These are phyloP conservation scores for Drosophila testacea DNA, from an alignment of 2,888 invertebrate genomes.

Conservation along the genomic window DNA sequence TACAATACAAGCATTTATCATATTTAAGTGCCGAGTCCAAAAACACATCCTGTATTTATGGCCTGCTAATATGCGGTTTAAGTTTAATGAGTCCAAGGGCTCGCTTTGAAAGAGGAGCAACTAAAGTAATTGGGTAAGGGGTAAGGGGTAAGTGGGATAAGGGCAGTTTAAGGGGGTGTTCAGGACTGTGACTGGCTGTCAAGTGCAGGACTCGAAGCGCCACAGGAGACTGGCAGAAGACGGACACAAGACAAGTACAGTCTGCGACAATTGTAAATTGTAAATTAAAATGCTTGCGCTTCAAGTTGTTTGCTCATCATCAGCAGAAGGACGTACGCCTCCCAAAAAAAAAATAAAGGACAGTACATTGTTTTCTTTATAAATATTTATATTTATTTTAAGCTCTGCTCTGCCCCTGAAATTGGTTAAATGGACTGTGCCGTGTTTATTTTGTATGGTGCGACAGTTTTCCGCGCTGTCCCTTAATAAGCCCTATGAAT, in stretches of 20 bases:
- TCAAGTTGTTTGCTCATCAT: constrained; percentile 72
- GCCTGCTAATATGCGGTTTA: constrained; percentile 77
- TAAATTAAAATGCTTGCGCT: constrained; percentile 57
- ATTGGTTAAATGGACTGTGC: constrained; percentile 80
- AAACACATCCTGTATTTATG: constrained; percentile 73
- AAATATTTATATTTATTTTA: constrained; percentile 80
- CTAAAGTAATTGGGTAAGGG: constrained; percentile 2
- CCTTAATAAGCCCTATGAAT: constrained; percentile 72
- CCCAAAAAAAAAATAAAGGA: constrained; percentile 12
- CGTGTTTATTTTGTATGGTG: constrained; percentile 57
- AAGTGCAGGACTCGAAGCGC: constrained; percentile 40
- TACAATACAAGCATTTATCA: constrained; percentile 77
- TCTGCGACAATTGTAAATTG: constrained; percentile 52
- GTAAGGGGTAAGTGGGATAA: not conserved
- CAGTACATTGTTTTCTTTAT: constrained; percentile 71
- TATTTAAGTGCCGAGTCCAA: constrained; percentile 70
- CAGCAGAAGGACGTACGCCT: constrained; percentile 61
- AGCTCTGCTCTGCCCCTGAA: constrained; percentile 49
- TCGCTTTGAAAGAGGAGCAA: constrained; percentile 5
- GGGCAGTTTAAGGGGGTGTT: not conserved
- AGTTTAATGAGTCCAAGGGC: constrained; percentile 61
- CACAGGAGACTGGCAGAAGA: constrained; percentile 29
- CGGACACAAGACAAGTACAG: constrained; percentile 42
- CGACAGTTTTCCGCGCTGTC: constrained; percentile 66
- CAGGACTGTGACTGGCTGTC: constrained; percentile 30